Percentiles rank a stretch among this genome's conserved stretches.
These are phyloP conservation scores for Rotaria macrura DNA, from an alignment of 2,888 invertebrate genomes.

Conservation along the genomic window DNA sequence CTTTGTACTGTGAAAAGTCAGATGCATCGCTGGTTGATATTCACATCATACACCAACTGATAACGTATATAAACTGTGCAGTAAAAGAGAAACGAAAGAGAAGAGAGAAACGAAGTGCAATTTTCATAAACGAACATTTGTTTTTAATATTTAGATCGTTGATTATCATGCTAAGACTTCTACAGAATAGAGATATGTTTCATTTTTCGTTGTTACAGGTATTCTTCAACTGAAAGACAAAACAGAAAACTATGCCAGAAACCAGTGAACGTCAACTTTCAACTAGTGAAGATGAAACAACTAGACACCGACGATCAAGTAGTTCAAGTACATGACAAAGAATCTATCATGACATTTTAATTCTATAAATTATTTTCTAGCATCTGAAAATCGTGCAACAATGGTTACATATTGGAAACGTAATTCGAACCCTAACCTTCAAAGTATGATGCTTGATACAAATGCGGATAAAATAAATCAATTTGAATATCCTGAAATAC, in stretches of 20 bases:
- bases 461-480: conserved; percentile 31
- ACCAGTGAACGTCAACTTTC: background rate
- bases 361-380: too few relatives aligned
- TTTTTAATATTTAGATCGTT: background rate
- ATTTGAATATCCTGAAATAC: conserved; percentile 45
- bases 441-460: conserved; percentile 32
- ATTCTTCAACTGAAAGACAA: background rate
- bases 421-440: conserved; percentile 19
- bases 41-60: background rate
- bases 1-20: background rate
- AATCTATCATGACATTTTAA: too few relatives aligned
- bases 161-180: too few relatives aligned
- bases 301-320: background rate
- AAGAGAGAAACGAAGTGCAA: background rate
- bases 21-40: background rate
- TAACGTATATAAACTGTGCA: background rate
- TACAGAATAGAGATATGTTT: background rate
- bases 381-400: background rate
- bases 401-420: conserved; percentile 14
- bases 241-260: background rate
- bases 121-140: background rate
- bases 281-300: background rate
- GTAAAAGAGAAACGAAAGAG: background rate
- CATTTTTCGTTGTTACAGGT: background rate
- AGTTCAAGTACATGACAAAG: background rate